Evolutionary conservation across 2,797 vertebrate species (phyloP), one percentile per base, ranked within the genome.

Genomic region (Lacerta viridis): DNA sequence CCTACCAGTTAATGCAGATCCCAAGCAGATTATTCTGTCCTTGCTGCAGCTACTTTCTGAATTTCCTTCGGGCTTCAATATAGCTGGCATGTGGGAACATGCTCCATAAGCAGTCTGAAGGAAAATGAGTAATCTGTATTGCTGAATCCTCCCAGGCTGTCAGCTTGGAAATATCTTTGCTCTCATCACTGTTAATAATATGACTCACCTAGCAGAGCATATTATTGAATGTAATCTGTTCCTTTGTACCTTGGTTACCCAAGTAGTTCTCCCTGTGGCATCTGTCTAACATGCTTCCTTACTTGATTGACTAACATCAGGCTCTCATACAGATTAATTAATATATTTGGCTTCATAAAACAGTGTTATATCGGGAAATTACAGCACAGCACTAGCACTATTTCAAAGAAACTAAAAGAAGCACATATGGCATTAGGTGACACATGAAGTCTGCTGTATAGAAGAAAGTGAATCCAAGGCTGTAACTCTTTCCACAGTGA

Each of bases 81-180:
- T 0, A 91, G 92, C 92, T 43, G 50, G 80, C 82, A 0, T 93
- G 94, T 94, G 90, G 89, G 87, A 91, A 93, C 95, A 88, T 0
- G 95, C 7, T 2, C 46, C 5, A 84, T 4, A 0, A 66, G 84
- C 29, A 88, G 88, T 27, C 81, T 7, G 80, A 50, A 0, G 0
- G 92, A 91, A 93, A 93, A 66, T 3, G 33, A 61, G 61, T 33
- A 69, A 78, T 1, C 81, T 41, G 23, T 75, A 36, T 85, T 76
- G 71, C 66, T 36, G 18, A 76, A 87, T 76, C 23, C 15, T 94
- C 92, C 91, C 93, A 82, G 69, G 86, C 86, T 92, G 82, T 4
- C 39, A 87, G 89, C 88, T 89, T 90, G 81, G 91, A 92, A 94
- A 85, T 90, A 79, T 68, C 80, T 80, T 64, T 61, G 76, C 87